Conservation (phyloP, 2,888 invertebrate species). For the Andrena minutula region DNA sequence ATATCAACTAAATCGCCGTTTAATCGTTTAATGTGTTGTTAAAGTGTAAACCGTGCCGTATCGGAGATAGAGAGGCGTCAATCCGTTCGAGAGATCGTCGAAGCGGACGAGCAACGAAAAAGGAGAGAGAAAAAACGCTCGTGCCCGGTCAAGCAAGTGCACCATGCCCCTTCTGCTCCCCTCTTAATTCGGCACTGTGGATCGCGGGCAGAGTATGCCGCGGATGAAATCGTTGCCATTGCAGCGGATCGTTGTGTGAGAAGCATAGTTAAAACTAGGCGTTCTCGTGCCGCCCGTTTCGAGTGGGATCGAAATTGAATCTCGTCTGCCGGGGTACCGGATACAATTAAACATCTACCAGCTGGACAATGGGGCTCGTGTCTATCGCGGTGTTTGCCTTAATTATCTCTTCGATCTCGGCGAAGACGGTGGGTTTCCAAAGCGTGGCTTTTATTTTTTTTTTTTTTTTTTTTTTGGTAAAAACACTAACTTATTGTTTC, state of each 20-base stretch:
- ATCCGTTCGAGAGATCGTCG: background rate
- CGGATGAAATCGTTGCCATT: conserved; percentile 74
- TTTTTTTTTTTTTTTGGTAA: background rate
- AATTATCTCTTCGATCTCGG: conserved; percentile 38
- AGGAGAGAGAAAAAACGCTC: background rate
- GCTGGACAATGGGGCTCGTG: conserved; percentile 65
- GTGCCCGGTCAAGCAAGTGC: conserved; percentile 29
- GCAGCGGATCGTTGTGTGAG: conserved; percentile 66
- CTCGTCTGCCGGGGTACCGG: conserved; percentile 21
- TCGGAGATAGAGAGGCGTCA: conserved; percentile 17
- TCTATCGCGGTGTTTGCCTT: conserved; percentile 56
- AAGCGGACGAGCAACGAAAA: background rate
- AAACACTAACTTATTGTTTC: background rate
- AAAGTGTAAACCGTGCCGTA: background rate
- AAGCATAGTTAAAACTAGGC: conserved; percentile 65
- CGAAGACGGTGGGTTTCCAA: conserved; percentile 55
- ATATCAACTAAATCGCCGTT: background rate
- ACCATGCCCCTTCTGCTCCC: conserved; percentile 48
- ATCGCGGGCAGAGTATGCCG: conserved; percentile 56
- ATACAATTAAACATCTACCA: conserved; percentile 38
- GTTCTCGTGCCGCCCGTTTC: conserved; percentile 40
- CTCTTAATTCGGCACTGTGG: conserved; percentile 64
- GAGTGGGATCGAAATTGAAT: conserved; percentile 42
- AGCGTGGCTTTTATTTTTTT: conserved; percentile 5
- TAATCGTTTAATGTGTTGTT: background rate